These are phyloP conservation scores for Paramuricea clavata DNA, from an alignment of 92 coral and sea anemone species.

Conservation along the genomic window DNA sequence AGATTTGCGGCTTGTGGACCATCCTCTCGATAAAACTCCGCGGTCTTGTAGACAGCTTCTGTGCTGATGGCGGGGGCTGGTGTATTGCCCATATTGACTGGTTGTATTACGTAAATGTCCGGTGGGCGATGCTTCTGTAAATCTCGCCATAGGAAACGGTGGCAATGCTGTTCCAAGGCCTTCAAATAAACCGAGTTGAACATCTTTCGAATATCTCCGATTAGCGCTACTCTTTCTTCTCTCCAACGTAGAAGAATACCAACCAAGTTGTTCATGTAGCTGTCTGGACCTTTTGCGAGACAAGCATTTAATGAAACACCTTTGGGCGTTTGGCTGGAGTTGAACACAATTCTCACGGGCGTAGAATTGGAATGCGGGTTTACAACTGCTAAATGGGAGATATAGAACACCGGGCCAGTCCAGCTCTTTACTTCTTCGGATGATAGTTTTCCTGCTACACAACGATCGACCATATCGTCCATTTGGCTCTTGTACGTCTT, in stretches of 20 bases:
- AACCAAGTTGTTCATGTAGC: slow-evolving; percentile 69
- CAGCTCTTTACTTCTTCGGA: slow-evolving; percentile 59
- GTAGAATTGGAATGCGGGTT: slow-evolving; percentile 68
- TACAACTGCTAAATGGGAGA: slow-evolving; percentile 74
- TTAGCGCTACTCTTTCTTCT: slow-evolving; percentile 62
- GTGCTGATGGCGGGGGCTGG: slow-evolving; percentile 74
- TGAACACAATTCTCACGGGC: slow-evolving; percentile 73
- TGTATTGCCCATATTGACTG: slow-evolving; percentile 68
- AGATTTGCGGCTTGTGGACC: slow-evolving; percentile 62
- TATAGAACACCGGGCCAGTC: slow-evolving; percentile 70
- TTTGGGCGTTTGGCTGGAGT: slow-evolving; percentile 37
- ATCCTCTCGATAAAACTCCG: slow-evolving; percentile 45
- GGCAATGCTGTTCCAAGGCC: slow-evolving; percentile 50
- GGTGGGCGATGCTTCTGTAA: slow-evolving; percentile 40
- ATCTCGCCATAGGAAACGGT: slow-evolving; percentile 70
- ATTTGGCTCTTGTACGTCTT: slow-evolving; percentile 72
- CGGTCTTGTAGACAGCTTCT: slow-evolving; percentile 74
- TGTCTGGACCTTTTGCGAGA: slow-evolving; percentile 74
- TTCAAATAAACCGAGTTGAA: slow-evolving; percentile 56
- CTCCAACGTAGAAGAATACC: slow-evolving; percentile 73
- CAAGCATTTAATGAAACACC: slow-evolving; percentile 29
- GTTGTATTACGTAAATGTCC: slow-evolving; percentile 51
- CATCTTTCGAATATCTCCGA: slow-evolving; percentile 62
- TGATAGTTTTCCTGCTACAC: slow-evolving; percentile 68
- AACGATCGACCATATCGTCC: slow-evolving; percentile 74